Evolutionary conservation across 2,888 invertebrate genomes (phyloP), one percentile per base, ranked within the genome.

Genomic region (Cheiracanthium punctorium): DNA sequence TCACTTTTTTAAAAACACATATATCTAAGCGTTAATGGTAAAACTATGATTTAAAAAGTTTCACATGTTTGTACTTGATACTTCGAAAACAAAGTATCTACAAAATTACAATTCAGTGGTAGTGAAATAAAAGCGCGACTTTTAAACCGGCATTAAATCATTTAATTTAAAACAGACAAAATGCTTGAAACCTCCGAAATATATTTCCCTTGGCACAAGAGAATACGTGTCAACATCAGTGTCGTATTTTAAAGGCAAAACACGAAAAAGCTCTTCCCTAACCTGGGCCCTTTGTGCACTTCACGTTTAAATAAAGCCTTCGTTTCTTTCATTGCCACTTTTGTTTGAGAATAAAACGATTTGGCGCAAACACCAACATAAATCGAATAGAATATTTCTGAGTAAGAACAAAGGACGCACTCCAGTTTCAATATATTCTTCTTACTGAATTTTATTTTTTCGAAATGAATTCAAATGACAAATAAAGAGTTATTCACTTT

Each of bases 401-500:
- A 58, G 24, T 58, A 58, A 58, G 58, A 24, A 58, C 58, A 58
- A 58, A 58, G 24, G 20, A 24, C 58, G 24, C 58, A 5, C 1
- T 20, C 24, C 20, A 58, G 24, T 58, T 58, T 58, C 20, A 58
- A 24, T 58, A 24, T 24, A 58, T 58, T 58, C 17, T 24, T 17
- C 24, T 58, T 58, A 17, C 24, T 24, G 1, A 20, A 2, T 7
- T 58, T 58, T 24, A 24, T 1, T 24, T 17, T 48, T 58, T 58
- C 58, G 58, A 58, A 58, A 58, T 58, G 24, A 58, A 58, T 58
- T 58, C 5, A 7, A 58, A 58, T 58, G 58, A 58, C 58, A 58
- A 24, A 24, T 58, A 20, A 17, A 58, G 43, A 48, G 43, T 48
- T 48, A 48, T 17, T 48, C 43, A 37, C 37, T 37, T 37, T 7